These are phyloP conservation scores for Lepas anatifera DNA, from an alignment of 2,888 invertebrate species.

Conservation along the genomic window DNA sequence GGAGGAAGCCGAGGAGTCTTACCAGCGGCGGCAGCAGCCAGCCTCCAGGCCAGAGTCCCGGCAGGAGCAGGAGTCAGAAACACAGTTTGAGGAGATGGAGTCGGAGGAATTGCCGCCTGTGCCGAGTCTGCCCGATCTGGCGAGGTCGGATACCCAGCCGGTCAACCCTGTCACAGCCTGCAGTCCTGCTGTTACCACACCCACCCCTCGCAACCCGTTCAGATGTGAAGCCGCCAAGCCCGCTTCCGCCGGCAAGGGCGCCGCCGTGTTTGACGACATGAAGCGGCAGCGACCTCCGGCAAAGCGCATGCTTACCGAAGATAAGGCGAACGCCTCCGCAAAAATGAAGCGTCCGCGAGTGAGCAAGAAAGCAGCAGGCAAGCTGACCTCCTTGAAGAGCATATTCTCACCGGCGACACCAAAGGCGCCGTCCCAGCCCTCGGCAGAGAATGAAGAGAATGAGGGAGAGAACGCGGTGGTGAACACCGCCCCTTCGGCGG, in stretches of 20 bases:
- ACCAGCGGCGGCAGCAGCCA: not conserved
- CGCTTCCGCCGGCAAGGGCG: not conserved
- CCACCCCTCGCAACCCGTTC: not conserved
- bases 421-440: not conserved
- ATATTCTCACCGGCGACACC: not conserved
- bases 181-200: not conserved
- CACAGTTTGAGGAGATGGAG: not conserved
- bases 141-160: not conserved
- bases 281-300: not conserved
- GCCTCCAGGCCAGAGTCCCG: no score
- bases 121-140: not conserved
- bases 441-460: not conserved
- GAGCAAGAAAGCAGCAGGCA: not conserved
- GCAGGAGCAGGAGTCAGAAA: no score
- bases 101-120: not conserved
- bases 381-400: not conserved
- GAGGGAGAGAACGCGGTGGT: not conserved
- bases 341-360: not conserved
- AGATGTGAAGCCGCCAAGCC: not conserved
- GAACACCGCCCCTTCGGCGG: not conserved
- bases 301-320: not conserved
- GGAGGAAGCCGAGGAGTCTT: not conserved
- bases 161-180: no score
- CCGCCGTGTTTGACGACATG: not conserved
- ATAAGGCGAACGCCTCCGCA: not conserved